Evolutionary conservation across 1,140 invertebrate genomes (phyloP), one percentile per base, ranked within the genome.

Genomic region (Hirudo medicinalis): DNA sequence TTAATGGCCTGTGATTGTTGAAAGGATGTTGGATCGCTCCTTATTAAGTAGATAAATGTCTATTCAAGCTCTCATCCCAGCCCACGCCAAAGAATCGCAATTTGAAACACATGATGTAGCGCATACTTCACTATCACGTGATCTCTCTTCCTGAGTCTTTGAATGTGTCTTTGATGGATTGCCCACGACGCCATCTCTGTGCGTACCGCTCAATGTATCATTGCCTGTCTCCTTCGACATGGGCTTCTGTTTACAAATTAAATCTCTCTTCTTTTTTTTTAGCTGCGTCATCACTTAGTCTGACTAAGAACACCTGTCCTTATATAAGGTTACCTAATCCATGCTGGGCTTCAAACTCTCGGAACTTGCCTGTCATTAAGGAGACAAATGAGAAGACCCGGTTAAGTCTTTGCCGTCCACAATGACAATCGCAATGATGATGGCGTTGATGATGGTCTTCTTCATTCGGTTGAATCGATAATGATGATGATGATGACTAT

Each of bases 31-130:
- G 5, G 43, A 49, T 49, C 43, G 43, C 43, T 49, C 43, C 43
- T 49, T 49, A 49, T 49, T 32, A 63, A 25, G 22, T 63, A 63
- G 29, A 63, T 63, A 63, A 63, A 63, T 25, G 22, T 63, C 29
- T 32, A 63, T 63, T 15, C 57, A 13, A 63, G 9, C 22, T 63
- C 15, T 20, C 57, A n/a, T 25, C 57, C 29, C 3, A 49, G 11
- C 43, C 43, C 43, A 8, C 13, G 43, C 11, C 43, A 49, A 17
- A 49, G 43, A 49, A 49, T 49, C 13, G 43, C 11, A 49, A 49
- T 49, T 49, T 9, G 43, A 49, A 49, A 49, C 43, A 49, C 43
- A 49, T 49, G 43, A 49, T 49, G 43, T 49, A 49, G 43, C 43
- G 43, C 43, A 15, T 9, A 49, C 43, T 49, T 49, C 3, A 49